Base-by-base conservation (phyloP, 2,797 vertebrate genomes). In the Eulemur mongoz region DNA sequence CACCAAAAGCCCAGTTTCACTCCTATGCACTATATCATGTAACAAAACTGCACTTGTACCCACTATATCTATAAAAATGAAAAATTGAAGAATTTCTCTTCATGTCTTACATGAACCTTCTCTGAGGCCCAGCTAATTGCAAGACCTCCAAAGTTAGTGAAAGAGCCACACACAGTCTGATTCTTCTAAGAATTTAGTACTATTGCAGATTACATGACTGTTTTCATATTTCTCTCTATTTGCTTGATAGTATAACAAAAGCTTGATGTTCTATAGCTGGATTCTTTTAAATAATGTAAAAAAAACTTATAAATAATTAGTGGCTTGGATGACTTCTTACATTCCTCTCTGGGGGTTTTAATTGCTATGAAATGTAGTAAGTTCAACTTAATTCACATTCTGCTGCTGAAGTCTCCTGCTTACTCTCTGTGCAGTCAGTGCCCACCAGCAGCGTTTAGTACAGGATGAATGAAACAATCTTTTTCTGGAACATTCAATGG, bases 191-290 rank as follows among this genome's bases (percentile, higher is more conserved):
- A 90, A 23, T 80, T 95, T 73, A 86, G 67, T 95, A 32, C 57
- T 90, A 15, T 94, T 65, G 7, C 76, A 94, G 90, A 93, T 95
- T 94, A 91, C 89, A 88, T 97, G 94, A 96, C 67, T 94, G 79
- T 95, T 98, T 98, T 97, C 91, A 54, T 54, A 80, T 97, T 97
- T 97, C 70, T 50, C 81, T 97, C 65, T 97, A 96, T 97, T 97
- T 96, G 11, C 96, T 98, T 98, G 96, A 97, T 97, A 90, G 69
- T 78, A 45, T 95, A 96, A 97, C 94, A 94, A 95, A 97, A 96
- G 61, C 59, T 98, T 67, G 89, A 79, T 95, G 91, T 84, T 97
- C 89, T 73, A 10, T 81, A 93, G 83, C 80, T 97, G 89, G 69
- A 73, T 96, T 98, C 84, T 94, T 96, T 97, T 94, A 79, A 97